phyloP scores from a whole-genome alignment of 1,140 invertebrate species.

The Brachionus koreanus region DNA sequence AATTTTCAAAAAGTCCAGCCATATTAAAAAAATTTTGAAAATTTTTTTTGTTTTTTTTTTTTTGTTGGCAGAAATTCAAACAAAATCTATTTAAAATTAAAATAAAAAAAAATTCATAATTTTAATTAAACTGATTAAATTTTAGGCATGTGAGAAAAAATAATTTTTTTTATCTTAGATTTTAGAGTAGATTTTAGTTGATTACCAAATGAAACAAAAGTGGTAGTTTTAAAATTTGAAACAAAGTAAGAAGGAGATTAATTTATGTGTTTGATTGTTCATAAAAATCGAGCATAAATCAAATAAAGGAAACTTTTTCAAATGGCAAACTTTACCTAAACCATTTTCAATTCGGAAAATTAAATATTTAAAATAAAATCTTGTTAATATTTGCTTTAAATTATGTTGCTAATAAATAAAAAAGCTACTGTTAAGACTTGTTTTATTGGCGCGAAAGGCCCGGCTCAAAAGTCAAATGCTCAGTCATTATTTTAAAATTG shows the following conservation, averaged over 20 bases:
- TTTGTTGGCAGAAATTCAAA: too few relatives aligned
- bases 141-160: too few relatives aligned
- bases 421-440: not conserved
- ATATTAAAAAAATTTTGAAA: too few relatives aligned
- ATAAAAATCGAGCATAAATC: not conserved
- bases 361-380: not conserved
- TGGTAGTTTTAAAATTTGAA: not conserved
- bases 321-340: not conserved
- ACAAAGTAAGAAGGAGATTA: not conserved
- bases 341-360: not conserved
- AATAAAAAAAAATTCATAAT: too few relatives aligned
- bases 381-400: not conserved
- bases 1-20: too few relatives aligned
- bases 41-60: too few relatives aligned
- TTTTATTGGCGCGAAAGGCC: not conserved
- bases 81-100: too few relatives aligned
- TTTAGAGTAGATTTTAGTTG: not conserved
- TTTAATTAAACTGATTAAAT: too few relatives aligned
- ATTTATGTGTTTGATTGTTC: slow-evolving; percentile 8
- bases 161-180: not conserved
- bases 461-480: not conserved
- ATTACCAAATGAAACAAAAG: not conserved
- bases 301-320: not conserved
- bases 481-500: slow-evolving; percentile 20
- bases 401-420: not conserved